These are phyloP conservation scores for Notothenia rossii DNA, from an alignment of 2,113 vertebrate genomes.

Conservation along the genomic window DNA sequence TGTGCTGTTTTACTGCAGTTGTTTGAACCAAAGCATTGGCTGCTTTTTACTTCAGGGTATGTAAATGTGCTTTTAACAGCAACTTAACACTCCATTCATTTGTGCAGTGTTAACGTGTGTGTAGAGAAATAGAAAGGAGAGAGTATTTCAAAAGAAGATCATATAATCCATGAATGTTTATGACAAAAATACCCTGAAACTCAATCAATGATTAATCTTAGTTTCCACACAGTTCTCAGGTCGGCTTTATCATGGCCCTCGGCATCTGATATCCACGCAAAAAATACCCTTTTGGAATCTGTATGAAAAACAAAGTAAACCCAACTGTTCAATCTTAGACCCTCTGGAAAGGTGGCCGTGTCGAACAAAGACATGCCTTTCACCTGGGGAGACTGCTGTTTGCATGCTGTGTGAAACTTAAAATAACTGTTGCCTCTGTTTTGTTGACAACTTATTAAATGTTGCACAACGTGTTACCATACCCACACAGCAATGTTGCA, in stretches of 20 bases:
- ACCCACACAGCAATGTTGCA: too few relatives aligned
- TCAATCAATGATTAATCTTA: neutral
- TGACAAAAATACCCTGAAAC: neutral
- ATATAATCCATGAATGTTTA: slow-evolving; percentile 16
- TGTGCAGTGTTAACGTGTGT: slow-evolving; percentile 32
- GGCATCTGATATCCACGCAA: neutral
- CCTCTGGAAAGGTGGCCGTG: too few relatives aligned
- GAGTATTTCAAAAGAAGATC: slow-evolving; percentile 16
- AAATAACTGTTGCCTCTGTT: too few relatives aligned
- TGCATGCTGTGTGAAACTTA: too few relatives aligned
- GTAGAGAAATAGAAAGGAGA: neutral
- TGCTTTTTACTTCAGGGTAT: slow-evolving; percentile 47
- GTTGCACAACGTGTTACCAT: too few relatives aligned
- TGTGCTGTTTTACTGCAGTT: neutral
- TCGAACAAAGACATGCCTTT: too few relatives aligned
- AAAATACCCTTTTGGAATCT: too few relatives aligned
- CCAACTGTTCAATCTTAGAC: too few relatives aligned
- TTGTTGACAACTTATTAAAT: too few relatives aligned
- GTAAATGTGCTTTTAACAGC: slow-evolving; percentile 64
- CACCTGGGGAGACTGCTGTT: too few relatives aligned
- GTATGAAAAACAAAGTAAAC: too few relatives aligned
- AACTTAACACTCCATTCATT: slow-evolving; percentile 60
- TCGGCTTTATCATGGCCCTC: too few relatives aligned
- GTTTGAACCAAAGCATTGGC: neutral
- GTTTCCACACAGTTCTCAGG: neutral